Evolutionary conservation across 1,140 invertebrate species (phyloP), one percentile per base, ranked within the genome.

Genomic region (Hermetia illucens): DNA sequence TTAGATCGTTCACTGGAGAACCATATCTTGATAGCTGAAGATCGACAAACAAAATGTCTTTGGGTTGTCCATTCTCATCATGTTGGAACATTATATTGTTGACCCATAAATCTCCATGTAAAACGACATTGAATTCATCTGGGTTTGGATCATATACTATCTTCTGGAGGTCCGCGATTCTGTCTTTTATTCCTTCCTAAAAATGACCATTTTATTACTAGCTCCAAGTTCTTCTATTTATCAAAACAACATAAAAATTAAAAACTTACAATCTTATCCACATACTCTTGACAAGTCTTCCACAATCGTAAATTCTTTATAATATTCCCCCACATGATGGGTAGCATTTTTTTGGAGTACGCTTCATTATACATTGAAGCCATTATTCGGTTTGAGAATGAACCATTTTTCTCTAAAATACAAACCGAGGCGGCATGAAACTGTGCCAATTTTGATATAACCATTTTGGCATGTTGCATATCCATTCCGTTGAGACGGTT

Each of bases 71-170:
- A 4, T 40, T 9, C 1, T 48, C 27, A 37, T 66, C 49, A 41
- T 73, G 72, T 18, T 59, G 57, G 49, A 76, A 75, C 36, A 77
- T 45, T 57, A 75, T 69, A 44, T 77, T 76, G 44, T 74, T 75
- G 0, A 68, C 51, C 72, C 72, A 76, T 10, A 61, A 56, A 46
- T 76, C 74, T 16, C 74, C 74, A 32, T 76, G 74, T 44, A 69
- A 72, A 3, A 79, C 52, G 3, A 75, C 72, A 39, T 65, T 62
- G 30, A 75, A 74, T 24, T 69, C 64, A 10, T 68, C 58, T 1
- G 59, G 43, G n/a, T n/a, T n/a, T n/a, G n/a, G n/a, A n/a, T n/a
- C n/a, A n/a, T n/a, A n/a, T n/a, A n/a, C n/a, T n/a, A n/a, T n/a
- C n/a, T n/a, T n/a, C n/a, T n/a, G n/a, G n/a, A n/a, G n/a, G n/a